Evolutionary conservation across 2,113 vertebrate species (phyloP), one percentile per base, ranked within the genome.

Genomic region (Cynoglossus semilaevis): DNA sequence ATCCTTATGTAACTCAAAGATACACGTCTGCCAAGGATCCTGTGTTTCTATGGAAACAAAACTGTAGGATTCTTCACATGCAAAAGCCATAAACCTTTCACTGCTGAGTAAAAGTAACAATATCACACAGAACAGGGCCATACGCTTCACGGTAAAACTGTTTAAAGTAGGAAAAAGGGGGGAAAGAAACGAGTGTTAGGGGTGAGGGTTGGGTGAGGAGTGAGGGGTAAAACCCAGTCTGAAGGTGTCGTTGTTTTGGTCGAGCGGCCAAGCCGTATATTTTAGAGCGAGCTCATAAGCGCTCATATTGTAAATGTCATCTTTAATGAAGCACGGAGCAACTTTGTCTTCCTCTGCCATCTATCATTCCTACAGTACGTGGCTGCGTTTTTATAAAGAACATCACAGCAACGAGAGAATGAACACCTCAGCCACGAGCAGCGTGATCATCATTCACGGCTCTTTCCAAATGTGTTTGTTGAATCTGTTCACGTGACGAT

Each of bases 11-110:
- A 89, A 89, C 82, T 68, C 41, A 49, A 81, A 77, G 86, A 87
- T 41, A 79, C 77, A 81, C 46, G 79, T 76, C 82, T 82, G 84
- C 81, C 80, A 16, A 58, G 75, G 70, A 83, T 67, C 78, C 81
- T 57, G 80, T 74, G 89, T 90, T 90, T 87, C 89, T 88, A 90
- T 90, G 87, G 89, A 88, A 89, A 90, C 88, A 83, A 82, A 85
- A 81, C 78, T 85, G 83, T 83, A 72, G 60, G 56, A 83, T 82
- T 81, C 59, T 80, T 80, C 71, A 76, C 76, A 82, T 80, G 84
- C 53, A 57, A 81, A 74, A 75, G 76, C 79, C 73, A 79, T 74
- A 70, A 82, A 81, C 54, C 73, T 70, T 67, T 62, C 70, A 51
- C 57, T 74, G 76, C 80, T 72, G 76, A 76, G 77, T 72, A 80